phyloP scores from a whole-genome alignment of 2,113 vertebrate species.

The Mus spicilegus region DNA sequence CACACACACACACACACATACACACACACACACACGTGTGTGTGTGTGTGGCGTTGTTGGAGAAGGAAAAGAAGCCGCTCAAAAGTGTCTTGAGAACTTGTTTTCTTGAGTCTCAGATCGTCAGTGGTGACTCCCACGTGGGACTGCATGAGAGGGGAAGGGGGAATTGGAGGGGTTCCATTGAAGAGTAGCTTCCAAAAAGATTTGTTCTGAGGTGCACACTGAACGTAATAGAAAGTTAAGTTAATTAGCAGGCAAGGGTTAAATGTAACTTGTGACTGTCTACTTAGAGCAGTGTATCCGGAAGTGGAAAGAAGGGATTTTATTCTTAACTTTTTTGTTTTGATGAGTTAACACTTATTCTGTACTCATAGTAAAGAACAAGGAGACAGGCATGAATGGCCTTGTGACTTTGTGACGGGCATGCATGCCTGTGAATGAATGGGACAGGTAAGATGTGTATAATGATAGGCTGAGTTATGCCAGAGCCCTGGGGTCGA shows the following conservation, averaged over 20 bases:
- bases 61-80: neutral
- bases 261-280: neutral
- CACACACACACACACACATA: no score
- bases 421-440: neutral
- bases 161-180: neutral
- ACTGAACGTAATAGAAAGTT: neutral
- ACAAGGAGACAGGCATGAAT: neutral
- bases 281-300: neutral
- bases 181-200: neutral
- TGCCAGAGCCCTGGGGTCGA: slow-evolving; percentile 50
- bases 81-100: slow-evolving; percentile 31
- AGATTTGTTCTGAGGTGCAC: neutral
- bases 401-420: neutral
- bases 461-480: neutral
- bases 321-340: neutral
- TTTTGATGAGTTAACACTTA: slow-evolving; percentile 9
- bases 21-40: no score
- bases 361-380: neutral
- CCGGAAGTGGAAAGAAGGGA: slow-evolving; percentile 1
- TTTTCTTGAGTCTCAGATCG: slow-evolving; percentile 7
- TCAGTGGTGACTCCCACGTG: neutral
- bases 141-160: neutral
- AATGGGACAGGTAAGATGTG: neutral
- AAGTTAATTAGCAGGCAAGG: neutral
- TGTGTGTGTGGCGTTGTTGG: neutral